Conservation (phyloP, 1,140 invertebrate species). For the Leptopilina boulardi region DNA sequence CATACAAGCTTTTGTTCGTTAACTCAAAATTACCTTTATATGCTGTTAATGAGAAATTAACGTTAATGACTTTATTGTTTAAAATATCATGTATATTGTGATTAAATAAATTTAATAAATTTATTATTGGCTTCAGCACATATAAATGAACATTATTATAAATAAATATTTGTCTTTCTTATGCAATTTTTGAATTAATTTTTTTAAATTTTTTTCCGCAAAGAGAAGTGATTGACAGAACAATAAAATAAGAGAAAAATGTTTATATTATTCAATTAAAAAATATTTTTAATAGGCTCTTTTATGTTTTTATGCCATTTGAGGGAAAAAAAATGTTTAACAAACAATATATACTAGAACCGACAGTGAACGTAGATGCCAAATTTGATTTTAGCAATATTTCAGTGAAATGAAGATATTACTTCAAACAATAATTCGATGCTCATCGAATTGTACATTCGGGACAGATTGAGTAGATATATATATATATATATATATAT, state of each 20-base stretch:
- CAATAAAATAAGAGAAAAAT: no score
- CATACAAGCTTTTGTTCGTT: slow-evolving; percentile 59
- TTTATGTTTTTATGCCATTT: background rate
- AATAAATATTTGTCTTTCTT: background rate
- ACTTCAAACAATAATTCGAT: slow-evolving; percentile 35
- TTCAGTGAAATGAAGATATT: background rate
- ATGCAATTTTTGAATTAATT: no score
- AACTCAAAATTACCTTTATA: slow-evolving; percentile 59
- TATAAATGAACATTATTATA: background rate
- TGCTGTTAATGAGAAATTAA: slow-evolving; percentile 65
- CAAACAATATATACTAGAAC: background rate
- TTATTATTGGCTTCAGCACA: slow-evolving; percentile 55
- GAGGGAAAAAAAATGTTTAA: background rate
- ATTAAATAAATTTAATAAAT: slow-evolving; percentile 65
- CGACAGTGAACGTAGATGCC: background rate
- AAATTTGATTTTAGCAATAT: slow-evolving; percentile 10
- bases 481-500: no score
- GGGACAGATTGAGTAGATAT: background rate
- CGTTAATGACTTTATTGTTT: slow-evolving; percentile 72
- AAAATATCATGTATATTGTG: slow-evolving; percentile 67
- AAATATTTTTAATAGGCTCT: background rate
- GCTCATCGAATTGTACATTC: slow-evolving; percentile 21
- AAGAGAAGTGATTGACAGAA: no score
- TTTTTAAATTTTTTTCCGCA: no score
- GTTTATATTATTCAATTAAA: background rate